These are phyloP conservation scores for Todus mexicanus DNA, from an alignment of 2,797 vertebrate genomes.

Conservation along the genomic window DNA sequence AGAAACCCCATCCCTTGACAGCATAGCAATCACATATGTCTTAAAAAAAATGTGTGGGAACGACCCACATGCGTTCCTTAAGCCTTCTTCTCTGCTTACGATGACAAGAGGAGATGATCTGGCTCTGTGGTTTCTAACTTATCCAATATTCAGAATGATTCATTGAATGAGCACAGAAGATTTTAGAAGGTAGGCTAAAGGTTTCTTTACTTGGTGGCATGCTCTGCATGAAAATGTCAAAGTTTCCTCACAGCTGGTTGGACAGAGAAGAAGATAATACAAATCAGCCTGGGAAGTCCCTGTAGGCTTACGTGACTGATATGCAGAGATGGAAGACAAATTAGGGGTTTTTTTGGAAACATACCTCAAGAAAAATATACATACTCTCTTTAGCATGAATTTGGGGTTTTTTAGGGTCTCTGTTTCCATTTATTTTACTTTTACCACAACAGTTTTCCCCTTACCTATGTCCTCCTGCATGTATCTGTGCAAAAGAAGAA, in stretches of 20 bases:
- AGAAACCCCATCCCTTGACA: neutral
- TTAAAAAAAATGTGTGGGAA: neutral
- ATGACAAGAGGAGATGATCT: neutral
- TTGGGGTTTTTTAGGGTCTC: neutral
- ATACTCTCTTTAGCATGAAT: neutral
- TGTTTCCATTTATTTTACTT: neutral
- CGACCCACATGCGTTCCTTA: neutral
- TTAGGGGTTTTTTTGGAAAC: fast-evolving
- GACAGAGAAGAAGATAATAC: neutral
- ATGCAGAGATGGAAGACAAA: neutral
- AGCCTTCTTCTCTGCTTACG: neutral
- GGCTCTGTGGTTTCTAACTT: neutral
- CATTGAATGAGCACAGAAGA: neutral
- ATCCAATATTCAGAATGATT: neutral
- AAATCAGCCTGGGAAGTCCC: neutral
- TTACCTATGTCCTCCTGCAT: neutral
- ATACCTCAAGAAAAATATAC: neutral
- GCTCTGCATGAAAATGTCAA: neutral
- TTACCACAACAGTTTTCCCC: neutral
- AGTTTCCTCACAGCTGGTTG: neutral
- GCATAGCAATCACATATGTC: neutral
- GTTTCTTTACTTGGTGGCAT: neutral
- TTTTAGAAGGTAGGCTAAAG: neutral
- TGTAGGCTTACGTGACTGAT: neutral
- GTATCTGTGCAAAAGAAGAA: neutral